Conservation (phyloP, 1,140 invertebrate species). For the Calephelis nemesis region DNA sequence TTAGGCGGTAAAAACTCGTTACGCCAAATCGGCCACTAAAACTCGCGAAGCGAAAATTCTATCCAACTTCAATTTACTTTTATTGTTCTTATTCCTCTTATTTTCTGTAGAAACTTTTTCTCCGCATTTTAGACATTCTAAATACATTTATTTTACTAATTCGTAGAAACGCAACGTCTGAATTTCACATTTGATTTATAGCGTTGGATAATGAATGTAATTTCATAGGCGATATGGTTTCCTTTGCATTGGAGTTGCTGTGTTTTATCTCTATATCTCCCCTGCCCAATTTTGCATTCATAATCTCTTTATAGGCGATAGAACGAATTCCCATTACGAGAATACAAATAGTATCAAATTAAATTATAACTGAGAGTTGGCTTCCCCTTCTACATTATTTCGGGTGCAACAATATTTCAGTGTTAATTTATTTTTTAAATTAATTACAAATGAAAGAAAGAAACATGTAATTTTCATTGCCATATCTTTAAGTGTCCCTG, state of each 20-base stretch:
- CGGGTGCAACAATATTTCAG: background rate
- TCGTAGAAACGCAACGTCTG: slow-evolving; percentile 45
- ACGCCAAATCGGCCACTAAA: slow-evolving; percentile 74
- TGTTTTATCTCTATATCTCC: background rate
- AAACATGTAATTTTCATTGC: too few species aligned
- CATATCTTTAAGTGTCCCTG: too few species aligned
- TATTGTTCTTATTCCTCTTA: slow-evolving; percentile 72
- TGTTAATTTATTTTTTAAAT: background rate
- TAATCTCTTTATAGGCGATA: slow-evolving; percentile 13
- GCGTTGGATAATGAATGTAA: background rate
- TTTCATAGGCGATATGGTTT: background rate
- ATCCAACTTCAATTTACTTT: slow-evolving; percentile 77
- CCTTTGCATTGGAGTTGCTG: background rate
- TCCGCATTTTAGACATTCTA: slow-evolving; percentile 53
- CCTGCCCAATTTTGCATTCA: background rate
- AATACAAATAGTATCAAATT: slow-evolving; percentile 13
- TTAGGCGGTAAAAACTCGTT: slow-evolving; percentile 75
- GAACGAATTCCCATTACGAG: slow-evolving; percentile 4
- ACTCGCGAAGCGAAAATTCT: slow-evolving; percentile 77
- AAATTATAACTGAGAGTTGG: background rate
- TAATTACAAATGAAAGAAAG: background rate
- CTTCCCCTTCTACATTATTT: background rate
- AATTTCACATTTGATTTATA: slow-evolving; percentile 52
- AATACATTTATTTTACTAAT: slow-evolving; percentile 65
- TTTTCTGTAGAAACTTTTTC: slow-evolving; percentile 55